A percentile compares a stretch with the other conserved stretches of the same genome.
phyloP scores from a whole-genome alignment of 2,888 invertebrate species.

The Aporophyla lueneburgensis region DNA sequence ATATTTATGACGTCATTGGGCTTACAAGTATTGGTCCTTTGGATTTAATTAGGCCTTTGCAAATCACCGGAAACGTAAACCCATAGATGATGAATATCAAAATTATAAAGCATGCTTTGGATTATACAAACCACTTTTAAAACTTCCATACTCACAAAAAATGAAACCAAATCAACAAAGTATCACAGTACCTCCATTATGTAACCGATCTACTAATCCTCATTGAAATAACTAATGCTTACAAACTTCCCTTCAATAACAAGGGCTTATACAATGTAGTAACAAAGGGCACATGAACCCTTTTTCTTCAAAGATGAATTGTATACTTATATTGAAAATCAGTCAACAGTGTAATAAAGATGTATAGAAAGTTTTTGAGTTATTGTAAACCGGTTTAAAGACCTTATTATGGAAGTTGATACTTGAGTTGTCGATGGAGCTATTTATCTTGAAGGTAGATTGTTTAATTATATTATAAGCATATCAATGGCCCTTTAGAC shows the following conservation, averaged over 20 bases:
- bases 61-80: background rate
- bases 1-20: background rate
- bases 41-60: background rate
- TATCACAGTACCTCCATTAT: slow-evolving; percentile 52
- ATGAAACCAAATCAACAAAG: slow-evolving; percentile 35
- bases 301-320: slow-evolving; percentile 39
- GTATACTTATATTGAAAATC: slow-evolving; percentile 58
- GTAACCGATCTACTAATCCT: slow-evolving; percentile 63
- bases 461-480: slow-evolving; percentile 38
- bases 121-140: slow-evolving; percentile 12
- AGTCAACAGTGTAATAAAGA: slow-evolving; percentile 54
- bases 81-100: background rate
- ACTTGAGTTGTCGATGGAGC: slow-evolving; percentile 51
- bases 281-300: slow-evolving; percentile 54
- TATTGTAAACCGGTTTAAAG: slow-evolving; percentile 56
- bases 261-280: slow-evolving; percentile 49
- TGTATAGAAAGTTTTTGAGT: slow-evolving; percentile 58
- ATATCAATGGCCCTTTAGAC: slow-evolving; percentile 22
- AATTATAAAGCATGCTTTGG: background rate
- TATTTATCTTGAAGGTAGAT: slow-evolving; percentile 43
- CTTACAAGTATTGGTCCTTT: background rate
- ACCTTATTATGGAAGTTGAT: slow-evolving; percentile 58
- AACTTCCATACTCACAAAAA: slow-evolving; percentile 1
- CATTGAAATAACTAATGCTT: slow-evolving; percentile 58
- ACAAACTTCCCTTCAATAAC: slow-evolving; percentile 49